A percentile compares a stretch with the other conserved stretches of the same genome.
Conservation (phyloP, 2,888 invertebrate species). For the Dryomyza anilis region DNA sequence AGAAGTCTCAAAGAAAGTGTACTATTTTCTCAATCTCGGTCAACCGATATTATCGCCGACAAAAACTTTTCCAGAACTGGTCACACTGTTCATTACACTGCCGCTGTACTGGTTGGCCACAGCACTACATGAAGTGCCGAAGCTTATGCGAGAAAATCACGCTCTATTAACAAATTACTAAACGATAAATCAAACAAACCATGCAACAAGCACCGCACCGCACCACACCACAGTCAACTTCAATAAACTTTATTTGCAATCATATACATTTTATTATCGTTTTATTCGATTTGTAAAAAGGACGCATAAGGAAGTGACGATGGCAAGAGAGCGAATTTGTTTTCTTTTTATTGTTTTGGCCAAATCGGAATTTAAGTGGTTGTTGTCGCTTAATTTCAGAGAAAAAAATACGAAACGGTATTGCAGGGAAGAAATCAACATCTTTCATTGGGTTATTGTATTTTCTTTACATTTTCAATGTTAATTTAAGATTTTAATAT, state of each 20-base stretch:
- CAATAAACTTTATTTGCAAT: constrained; percentile 49
- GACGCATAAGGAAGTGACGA: neutral
- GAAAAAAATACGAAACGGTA: too few species aligned
- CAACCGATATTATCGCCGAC: neutral
- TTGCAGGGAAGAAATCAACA: too few species aligned
- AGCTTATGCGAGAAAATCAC: constrained; percentile 39
- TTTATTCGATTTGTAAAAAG: constrained; percentile 40
- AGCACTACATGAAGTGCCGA: constrained; percentile 30
- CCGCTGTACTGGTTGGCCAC: too few species aligned
- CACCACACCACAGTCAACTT: constrained; percentile 5
- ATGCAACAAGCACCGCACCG: constrained; percentile 15
- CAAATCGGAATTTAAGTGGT: too few species aligned
- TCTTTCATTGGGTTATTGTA: too few species aligned
- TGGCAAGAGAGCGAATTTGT: too few species aligned
- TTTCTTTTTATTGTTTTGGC: too few species aligned
- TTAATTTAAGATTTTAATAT: too few species aligned
- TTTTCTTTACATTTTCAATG: too few species aligned
- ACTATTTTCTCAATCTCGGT: neutral
- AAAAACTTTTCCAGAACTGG: neutral
- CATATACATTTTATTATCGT: constrained; percentile 49
- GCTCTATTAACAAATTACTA: constrained; percentile 48
- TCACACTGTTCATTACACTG: neutral
- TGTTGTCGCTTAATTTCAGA: too few species aligned
- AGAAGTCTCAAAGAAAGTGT: too few species aligned
- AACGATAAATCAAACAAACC: constrained; percentile 47